phyloP scores from a whole-genome alignment of 1,140 invertebrate species.

The Philotrypesis tridentata region DNA sequence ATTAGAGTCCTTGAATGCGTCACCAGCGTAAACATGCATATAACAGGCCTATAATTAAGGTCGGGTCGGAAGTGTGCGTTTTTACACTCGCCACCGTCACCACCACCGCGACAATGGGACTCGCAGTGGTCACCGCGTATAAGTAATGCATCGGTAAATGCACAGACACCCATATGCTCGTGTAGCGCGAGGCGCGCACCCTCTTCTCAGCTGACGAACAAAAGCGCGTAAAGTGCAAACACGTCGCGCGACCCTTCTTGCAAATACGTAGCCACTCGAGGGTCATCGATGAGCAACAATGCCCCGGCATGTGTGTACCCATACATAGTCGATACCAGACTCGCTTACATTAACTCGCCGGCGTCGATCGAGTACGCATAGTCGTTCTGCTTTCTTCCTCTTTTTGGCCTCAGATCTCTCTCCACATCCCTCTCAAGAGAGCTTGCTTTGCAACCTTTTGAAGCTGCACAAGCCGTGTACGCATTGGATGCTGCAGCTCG shows the following conservation, averaged over 20 bases:
- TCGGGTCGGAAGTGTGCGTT: background rate
- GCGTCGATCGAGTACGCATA: background rate
- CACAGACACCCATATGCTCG: background rate
- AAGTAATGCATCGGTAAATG: background rate
- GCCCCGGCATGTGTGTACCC: background rate
- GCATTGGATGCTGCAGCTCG: background rate
- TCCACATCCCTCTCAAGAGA: background rate
- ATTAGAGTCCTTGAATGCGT: conserved; percentile 13
- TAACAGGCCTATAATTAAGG: background rate
- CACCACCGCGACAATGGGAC: background rate
- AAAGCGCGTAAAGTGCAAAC: conserved; percentile 23
- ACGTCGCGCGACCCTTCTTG: background rate
- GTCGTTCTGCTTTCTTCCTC: background rate
- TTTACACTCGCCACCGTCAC: background rate
- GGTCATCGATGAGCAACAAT: conserved; percentile 17
- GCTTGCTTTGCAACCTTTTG: background rate
- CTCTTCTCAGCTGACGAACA: background rate
- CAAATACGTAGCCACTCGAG: conserved; percentile 2
- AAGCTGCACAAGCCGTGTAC: background rate
- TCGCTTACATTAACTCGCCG: background rate
- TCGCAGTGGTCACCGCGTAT: background rate
- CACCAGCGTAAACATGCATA: conserved; percentile 4
- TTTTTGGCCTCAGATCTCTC: background rate
- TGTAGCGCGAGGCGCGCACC: background rate
- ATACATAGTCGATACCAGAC: background rate